Conservation (phyloP, 1,140 invertebrate species). For the Andricus grossulariae region DNA sequence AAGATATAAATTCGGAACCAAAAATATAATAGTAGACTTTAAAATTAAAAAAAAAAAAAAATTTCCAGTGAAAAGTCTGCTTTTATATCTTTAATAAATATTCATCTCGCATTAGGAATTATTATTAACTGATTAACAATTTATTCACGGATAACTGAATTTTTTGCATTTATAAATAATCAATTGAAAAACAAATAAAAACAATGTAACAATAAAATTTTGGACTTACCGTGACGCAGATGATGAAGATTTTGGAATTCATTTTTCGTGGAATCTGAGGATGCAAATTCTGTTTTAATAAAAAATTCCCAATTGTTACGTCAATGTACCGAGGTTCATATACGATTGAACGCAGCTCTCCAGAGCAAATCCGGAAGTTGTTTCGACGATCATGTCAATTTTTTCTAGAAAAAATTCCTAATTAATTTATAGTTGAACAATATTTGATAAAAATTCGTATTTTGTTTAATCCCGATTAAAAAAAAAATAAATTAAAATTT, state of each 20-base stretch:
- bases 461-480: too few species aligned
- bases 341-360: neutral
- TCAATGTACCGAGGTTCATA: neutral
- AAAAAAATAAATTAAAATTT: too few species aligned
- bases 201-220: neutral
- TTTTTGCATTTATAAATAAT: neutral
- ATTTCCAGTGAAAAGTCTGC: too few species aligned
- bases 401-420: neutral
- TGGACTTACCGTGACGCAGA: conserved; percentile 51
- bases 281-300: neutral
- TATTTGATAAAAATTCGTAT: too few species aligned
- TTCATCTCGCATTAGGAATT: too few species aligned
- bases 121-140: too few species aligned
- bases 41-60: too few species aligned
- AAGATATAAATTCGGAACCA: too few species aligned
- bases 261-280: conserved; percentile 39
- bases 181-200: neutral
- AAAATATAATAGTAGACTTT: too few species aligned
- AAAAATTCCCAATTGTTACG: neutral
- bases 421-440: too few species aligned
- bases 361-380: neutral
- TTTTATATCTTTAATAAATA: too few species aligned
- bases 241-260: conserved; percentile 45
- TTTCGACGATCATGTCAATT: neutral
- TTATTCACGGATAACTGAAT: neutral